Conservation (phyloP, 2,888 invertebrate species). For the Eupeodes luniger region DNA sequence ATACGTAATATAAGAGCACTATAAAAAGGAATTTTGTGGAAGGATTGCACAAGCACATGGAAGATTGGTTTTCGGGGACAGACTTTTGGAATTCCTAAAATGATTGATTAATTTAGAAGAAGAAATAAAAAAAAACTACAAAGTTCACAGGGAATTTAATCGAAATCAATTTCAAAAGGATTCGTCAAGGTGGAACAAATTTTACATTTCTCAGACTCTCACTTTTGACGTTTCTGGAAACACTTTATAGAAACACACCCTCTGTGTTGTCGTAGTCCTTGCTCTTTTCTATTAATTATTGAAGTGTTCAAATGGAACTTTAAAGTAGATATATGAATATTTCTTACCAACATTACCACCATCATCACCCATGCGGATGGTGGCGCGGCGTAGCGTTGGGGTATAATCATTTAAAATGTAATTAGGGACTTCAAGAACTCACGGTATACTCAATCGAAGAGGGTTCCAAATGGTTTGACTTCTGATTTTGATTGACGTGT, state of each 20-base stretch:
- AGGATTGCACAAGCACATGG: constrained; percentile 17
- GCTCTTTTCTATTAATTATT: constrained; percentile 21
- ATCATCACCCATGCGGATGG: background rate
- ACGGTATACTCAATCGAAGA: background rate
- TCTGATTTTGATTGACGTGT: constrained; percentile 59
- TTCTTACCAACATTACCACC: constrained; percentile 6
- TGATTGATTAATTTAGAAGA: constrained; percentile 33
- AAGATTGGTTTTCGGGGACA: constrained; percentile 34
- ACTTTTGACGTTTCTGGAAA: background rate
- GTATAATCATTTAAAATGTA: constrained; percentile 41
- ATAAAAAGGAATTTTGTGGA: constrained; percentile 8
- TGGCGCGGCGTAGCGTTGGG: background rate
- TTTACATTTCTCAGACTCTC: background rate
- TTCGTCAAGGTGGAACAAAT: constrained; percentile 24
- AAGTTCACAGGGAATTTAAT: constrained; percentile 33
- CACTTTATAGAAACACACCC: background rate
- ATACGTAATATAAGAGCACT: constrained; percentile 7
- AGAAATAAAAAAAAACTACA: background rate
- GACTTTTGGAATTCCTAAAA: constrained; percentile 14
- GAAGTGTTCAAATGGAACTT: constrained; percentile 28
- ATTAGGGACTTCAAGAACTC: constrained; percentile 45
- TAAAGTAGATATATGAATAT: background rate
- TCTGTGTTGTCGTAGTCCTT: background rate
- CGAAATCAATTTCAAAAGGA: constrained; percentile 47
- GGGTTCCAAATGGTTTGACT: constrained; percentile 32